phyloP scores from a whole-genome alignment of 2,797 vertebrate genomes.

The Coregonus sp. region DNA sequence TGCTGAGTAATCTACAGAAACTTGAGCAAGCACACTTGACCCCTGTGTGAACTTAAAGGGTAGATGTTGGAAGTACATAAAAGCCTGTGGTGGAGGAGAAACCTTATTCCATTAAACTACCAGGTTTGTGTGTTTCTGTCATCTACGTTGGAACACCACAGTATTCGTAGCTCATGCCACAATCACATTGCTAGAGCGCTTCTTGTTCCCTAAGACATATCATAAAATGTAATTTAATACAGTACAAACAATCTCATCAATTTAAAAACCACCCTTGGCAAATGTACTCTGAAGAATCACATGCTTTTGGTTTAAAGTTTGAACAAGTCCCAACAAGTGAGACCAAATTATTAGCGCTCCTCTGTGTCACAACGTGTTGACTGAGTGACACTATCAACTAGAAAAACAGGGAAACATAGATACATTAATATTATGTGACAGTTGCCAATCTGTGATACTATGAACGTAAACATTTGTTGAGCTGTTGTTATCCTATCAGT shows the following conservation, averaged over 20 bases:
- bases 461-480: background rate
- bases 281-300: slow-evolving; percentile 19
- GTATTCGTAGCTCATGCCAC: background rate
- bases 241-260: slow-evolving; percentile 35
- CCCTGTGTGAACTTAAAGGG: slow-evolving; percentile 7
- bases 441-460: slow-evolving; percentile 8
- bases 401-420: background rate
- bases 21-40: slow-evolving; percentile 43
- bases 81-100: slow-evolving; percentile 24
- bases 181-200: slow-evolving; percentile 1
- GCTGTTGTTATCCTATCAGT: background rate
- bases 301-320: slow-evolving; percentile 33
- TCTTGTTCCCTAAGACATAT: slow-evolving; percentile 14
- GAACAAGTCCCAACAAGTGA: slow-evolving; percentile 45
- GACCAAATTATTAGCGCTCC: slow-evolving; percentile 13
- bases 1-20: slow-evolving; percentile 36
- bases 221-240: slow-evolving; percentile 29
- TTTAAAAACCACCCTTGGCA: slow-evolving; percentile 13
- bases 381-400: slow-evolving; percentile 12
- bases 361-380: slow-evolving; percentile 19
- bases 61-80: slow-evolving; percentile 40
- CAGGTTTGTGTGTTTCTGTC: background rate
- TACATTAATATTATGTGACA: slow-evolving; percentile 14
- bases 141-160: background rate
- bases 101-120: slow-evolving; percentile 9